phyloP scores from a whole-genome alignment of 2,797 vertebrate genomes.

The Leptatherina wallacei region DNA sequence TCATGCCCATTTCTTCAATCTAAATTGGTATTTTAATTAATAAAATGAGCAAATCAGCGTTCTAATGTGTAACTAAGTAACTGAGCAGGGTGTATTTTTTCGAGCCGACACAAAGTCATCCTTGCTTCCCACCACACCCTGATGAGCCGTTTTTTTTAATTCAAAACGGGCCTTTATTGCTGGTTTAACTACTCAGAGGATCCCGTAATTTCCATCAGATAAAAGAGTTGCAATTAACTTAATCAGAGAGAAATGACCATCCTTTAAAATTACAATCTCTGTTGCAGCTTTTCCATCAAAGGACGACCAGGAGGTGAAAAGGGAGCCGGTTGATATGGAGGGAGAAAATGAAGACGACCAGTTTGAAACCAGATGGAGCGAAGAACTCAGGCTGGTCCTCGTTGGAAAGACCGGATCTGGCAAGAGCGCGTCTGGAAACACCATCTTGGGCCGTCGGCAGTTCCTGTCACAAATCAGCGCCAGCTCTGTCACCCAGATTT shows the following conservation, averaged over 20 bases:
- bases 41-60: background rate
- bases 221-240: background rate
- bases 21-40: background rate
- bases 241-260: background rate
- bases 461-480: slow-evolving; percentile 78
- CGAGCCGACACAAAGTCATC: background rate
- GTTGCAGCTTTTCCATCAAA: slow-evolving; percentile 26
- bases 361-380: slow-evolving; percentile 25
- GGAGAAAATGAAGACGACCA: slow-evolving; percentile 19
- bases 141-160: background rate
- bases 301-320: slow-evolving; percentile 12
- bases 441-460: slow-evolving; percentile 76
- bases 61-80: background rate
- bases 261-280: slow-evolving; percentile 2
- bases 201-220: background rate
- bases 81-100: background rate
- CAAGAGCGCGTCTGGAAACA: slow-evolving; percentile 86
- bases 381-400: slow-evolving; percentile 81
- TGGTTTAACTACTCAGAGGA: background rate
- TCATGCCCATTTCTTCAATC: background rate
- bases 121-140: background rate
- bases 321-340: slow-evolving; percentile 27
- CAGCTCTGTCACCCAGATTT: slow-evolving; percentile 77
- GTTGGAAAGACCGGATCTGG: slow-evolving; percentile 83
- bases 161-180: background rate